Evolutionary conservation across 2,797 vertebrate species (phyloP), one percentile per base, ranked within the genome.

Genomic region (Anguilla anguilla): DNA sequence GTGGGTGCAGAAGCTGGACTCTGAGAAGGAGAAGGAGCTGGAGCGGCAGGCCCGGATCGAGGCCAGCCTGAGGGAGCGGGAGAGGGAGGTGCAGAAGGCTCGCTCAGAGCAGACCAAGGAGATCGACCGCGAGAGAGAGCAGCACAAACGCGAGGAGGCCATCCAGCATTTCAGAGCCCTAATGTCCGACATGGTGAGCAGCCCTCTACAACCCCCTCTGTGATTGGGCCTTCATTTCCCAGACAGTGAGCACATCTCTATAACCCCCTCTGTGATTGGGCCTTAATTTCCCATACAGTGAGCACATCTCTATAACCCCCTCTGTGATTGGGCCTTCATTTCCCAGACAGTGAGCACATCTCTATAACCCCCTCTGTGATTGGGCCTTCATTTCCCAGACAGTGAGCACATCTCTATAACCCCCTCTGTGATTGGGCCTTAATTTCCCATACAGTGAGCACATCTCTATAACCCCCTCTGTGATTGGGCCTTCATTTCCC

Each of bases 51-150:
- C 99, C 64, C 97, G 99, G 35, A 98, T 99, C 31, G 99, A 99
- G 94, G 98, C 98, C 67, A 99, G 98, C 87, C 96, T 99, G 90
- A 93, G 98, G 86, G 99, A 99, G 91, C 91, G 99, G 46, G 99
- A 99, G 91, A 94, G 99, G 1, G 98, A 99, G 90, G 99, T 99
- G 85, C 99, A 99, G 93, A 99, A 99, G 86, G 98, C 98, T 15
- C 97, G 99, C 59, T 99, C 99, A 0, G 99, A 99, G 92, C 99
- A 99, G 91, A 99, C 99, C 89, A 99, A 99, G 95, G 99, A 99
- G 93, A 99, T 99, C 19, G 99, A 99, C 88, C 89, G 99, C 0
- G 99, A 99, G 89, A 92, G 99, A 13, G 99, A 99, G 92, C 98
- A 99, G 95, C 99, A 99, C 95, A 99, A 99, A 88, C 95, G 98